Base-by-base conservation (phyloP, 2,113 vertebrate species). In the Gasterosteus aculeatus region DNA sequence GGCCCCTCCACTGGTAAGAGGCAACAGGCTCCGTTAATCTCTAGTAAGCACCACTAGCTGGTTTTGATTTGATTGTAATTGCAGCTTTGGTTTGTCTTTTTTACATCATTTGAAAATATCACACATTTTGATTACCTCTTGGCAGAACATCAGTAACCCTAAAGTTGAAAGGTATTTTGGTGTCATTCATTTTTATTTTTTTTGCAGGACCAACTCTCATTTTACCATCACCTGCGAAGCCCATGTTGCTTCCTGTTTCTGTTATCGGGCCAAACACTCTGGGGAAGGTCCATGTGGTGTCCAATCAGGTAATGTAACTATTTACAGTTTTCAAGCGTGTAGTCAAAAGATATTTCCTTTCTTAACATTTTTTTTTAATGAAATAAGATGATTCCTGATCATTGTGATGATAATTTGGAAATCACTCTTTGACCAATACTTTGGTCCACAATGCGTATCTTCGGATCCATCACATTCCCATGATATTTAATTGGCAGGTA, bases 211-310 rank as follows among this genome's bases (percentile, higher is more conserved):
- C 97, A 85, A 87, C 97, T 19, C 95, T 99, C 79, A 94, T 98
- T 88, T 95, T 99, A 72, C 92, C 97, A 7, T 98, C 98, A 71
- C 94, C 97, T 0, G 93, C 96, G 49, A 96, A 96, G 19, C 95
- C 98, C 29, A 87, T 98, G 87, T 80, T 99, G 75, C 95, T 99
- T 54, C 98, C 98, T 56, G 91, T 97, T 31, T 97, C 97, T 18
- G 95, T 98, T 5, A 91, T 97, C 62, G 96, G 96, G 54, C 97
- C 95, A 58, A 94, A 91, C 69, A 93, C 86, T 7, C 83, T 94
- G 78, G 95, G 93, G 60, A 90, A 93, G 0, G 94, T 98, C 80
- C 88, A 96, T 19, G 88, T 96, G 80, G 82, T 96, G 73, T 83
- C 96, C 66, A 95, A 94, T 81, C 97, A 97, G 96, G 98, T 98